Percentiles rank a stretch among this genome's conserved stretches.
These are phyloP conservation scores for Tetramorium bicarinatum DNA, from an alignment of 2,888 invertebrate genomes.

Conservation along the genomic window DNA sequence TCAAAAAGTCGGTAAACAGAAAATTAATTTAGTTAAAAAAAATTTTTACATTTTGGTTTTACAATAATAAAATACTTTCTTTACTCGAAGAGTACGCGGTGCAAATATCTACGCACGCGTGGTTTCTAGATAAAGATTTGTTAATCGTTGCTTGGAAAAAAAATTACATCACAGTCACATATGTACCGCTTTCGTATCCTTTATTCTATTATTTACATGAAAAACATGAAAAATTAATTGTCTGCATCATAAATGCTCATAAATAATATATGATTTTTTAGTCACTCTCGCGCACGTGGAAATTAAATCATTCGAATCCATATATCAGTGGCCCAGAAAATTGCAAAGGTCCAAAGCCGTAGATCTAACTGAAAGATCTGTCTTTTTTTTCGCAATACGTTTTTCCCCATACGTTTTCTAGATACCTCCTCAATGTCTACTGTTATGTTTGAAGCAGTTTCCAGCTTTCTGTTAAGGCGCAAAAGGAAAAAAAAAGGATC, in stretches of 20 bases:
- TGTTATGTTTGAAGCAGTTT: neutral
- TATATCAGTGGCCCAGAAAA: neutral
- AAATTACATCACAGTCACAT: no score
- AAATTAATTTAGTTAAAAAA: neutral
- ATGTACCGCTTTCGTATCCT: neutral
- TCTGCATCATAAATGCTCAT: neutral
- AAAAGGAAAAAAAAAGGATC: neutral
- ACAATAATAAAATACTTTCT: neutral
- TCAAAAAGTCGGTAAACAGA: neutral
- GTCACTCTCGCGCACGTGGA: neutral
- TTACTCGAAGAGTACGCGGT: neutral
- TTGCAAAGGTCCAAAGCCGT: neutral
- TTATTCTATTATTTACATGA: neutral
- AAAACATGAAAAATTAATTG: neutral
- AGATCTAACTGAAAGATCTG: neutral
- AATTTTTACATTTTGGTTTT: conserved; percentile 4
- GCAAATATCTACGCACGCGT: neutral
- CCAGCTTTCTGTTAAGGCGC: neutral
- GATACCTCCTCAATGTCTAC: neutral
- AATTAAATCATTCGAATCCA: conserved; percentile 8
- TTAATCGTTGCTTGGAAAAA: neutral
- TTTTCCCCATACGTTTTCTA: neutral
- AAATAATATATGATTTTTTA: conserved; percentile 11
- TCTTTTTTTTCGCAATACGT: neutral
- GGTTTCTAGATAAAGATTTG: neutral